phyloP scores from a whole-genome alignment of 2,797 vertebrate genomes.

The Chromis chromis region DNA sequence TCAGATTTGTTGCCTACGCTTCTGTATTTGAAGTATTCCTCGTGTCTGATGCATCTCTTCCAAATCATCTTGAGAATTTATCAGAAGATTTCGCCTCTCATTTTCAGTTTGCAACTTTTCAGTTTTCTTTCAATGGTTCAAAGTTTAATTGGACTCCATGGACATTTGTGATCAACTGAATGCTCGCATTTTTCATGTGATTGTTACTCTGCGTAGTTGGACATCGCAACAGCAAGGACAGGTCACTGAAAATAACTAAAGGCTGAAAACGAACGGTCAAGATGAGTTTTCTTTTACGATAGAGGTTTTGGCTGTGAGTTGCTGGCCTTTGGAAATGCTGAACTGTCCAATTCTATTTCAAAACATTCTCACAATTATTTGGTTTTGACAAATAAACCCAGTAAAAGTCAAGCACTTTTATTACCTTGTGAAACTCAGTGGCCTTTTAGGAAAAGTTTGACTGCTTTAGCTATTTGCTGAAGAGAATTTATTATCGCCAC shows the following conservation, averaged over 20 bases:
- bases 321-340: background rate
- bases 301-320: background rate
- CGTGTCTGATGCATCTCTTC: background rate
- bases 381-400: background rate
- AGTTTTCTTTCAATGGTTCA: background rate
- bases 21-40: constrained; percentile 26
- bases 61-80: too few species aligned
- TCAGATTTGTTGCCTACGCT: constrained; percentile 33
- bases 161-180: background rate
- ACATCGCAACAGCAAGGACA: background rate
- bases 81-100: too few species aligned
- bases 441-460: constrained; percentile 26
- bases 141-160: background rate
- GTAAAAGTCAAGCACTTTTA: background rate
- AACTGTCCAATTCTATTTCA: background rate
- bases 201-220: background rate
- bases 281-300: background rate
- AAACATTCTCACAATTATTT: background rate
- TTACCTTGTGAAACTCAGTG: constrained; percentile 21
- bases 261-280: background rate
- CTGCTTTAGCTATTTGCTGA: constrained; percentile 1
- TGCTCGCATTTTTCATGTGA: background rate
- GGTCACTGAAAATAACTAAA: background rate
- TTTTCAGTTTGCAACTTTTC: background rate
- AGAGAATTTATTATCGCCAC: background rate